Evolutionary conservation across 2,888 invertebrate genomes (phyloP).

Genomic region (Napeogenes sylphis): DNA sequence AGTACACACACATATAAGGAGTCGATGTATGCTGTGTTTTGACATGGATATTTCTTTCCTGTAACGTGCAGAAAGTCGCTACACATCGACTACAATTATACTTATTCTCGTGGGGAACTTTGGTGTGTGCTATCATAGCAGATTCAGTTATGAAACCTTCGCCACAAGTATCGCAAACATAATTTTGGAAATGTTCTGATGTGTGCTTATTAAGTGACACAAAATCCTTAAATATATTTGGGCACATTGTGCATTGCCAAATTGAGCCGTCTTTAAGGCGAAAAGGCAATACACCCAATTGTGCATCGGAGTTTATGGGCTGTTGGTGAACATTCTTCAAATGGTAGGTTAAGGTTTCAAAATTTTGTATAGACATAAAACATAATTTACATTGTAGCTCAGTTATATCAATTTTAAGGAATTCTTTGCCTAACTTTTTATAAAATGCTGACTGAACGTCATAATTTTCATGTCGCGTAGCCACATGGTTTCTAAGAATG

Average conservation of each 20-base stretch:
- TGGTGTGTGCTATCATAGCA: constrained; percentile 67
- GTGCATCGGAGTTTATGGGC: constrained; percentile 59
- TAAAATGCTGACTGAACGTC: constrained; percentile 67
- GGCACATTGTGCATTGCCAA: constrained; percentile 69
- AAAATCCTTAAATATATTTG: constrained; percentile 67
- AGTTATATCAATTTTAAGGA: constrained; percentile 66
- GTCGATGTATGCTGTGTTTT: constrained; percentile 67
- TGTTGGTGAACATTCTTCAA: constrained; percentile 64
- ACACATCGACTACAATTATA: constrained; percentile 67
- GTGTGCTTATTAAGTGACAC: constrained; percentile 66
- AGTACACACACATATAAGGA: constrained; percentile 67
- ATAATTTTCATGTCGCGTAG: constrained; percentile 57
- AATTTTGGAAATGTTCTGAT: constrained; percentile 66
- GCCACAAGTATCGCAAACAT: constrained; percentile 70
- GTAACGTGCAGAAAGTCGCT: constrained; percentile 62
- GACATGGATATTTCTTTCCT: constrained; percentile 63
- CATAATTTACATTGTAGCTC: constrained; percentile 69
- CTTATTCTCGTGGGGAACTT: constrained; percentile 68
- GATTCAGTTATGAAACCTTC: constrained; percentile 71
- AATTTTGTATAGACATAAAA: constrained; percentile 53
- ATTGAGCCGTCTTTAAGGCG: constrained; percentile 59
- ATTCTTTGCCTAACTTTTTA: constrained; percentile 68
- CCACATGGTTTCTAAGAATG: constrained; percentile 56
- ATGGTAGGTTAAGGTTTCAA: constrained; percentile 59
- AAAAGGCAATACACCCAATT: constrained; percentile 65